Base-by-base conservation (phyloP, 2,888 invertebrate genomes). In the Pseudoips prasinana region DNA sequence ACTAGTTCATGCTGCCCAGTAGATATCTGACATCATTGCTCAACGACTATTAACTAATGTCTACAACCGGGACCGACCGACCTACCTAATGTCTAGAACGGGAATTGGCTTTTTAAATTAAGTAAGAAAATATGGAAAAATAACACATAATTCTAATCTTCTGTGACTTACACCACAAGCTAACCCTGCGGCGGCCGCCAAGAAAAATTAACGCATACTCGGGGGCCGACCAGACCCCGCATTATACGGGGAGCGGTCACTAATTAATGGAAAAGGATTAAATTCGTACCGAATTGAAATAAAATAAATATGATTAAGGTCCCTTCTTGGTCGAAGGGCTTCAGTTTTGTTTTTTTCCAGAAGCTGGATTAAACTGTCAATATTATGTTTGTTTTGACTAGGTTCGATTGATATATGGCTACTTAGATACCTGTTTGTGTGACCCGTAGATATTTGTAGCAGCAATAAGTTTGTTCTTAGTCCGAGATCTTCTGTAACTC, bases 231-330 rank as follows among this genome's bases (percentile, higher is more conserved):
- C 63, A 51, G 57, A 65, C 73, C 78, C 81, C 79, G 71, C 78
- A 79, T 82, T 77, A 77, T 57, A 56, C 57, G 49, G 57, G 70
- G 73, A 72, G 73, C 81, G 82, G 83, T 80, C 87, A 87, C 87
- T 87, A 88, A 88, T 87, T 87, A 88, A 88, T 88, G 87, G 85
- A 86, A 87, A 86, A 86, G 87, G 87, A 87, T 88, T 88, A 87
- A 87, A 86, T 86, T 86, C 79, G 84, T 76, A 73, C 76, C 62
- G 82, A 85, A 87, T 86, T 82, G 85, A 87, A 88, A 87, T 87
- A 87, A 87, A 88, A 88, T 88, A 88, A 87, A 87, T 87, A 87
- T 87, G 87, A 86, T 83, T 78, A 84, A 78, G 83, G 75, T 68
- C 60, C 60, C 73, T 73, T 67, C 58, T 62, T 58, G 54, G 54